A percentile compares a stretch with the other conserved stretches of the same genome.
phyloP scores from a whole-genome alignment of 1,140 invertebrate genomes.

The Procambarus virginalis region DNA sequence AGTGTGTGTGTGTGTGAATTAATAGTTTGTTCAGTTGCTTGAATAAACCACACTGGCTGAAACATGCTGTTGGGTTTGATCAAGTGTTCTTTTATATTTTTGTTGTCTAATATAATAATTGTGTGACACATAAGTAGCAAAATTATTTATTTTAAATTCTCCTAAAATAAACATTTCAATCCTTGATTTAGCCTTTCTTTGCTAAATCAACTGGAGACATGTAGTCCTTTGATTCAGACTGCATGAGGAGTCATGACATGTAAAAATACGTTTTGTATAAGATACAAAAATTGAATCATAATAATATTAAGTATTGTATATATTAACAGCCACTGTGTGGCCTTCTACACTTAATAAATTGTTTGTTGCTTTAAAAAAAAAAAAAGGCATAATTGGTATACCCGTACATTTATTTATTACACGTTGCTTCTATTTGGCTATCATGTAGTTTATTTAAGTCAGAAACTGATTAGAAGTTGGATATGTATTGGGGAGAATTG shows the following conservation, averaged over 20 bases:
- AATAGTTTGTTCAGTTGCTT: background rate
- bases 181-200: background rate
- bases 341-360: background rate
- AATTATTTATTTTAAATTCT: background rate
- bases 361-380: background rate
- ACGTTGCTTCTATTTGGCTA: background rate
- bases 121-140: background rate
- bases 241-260: background rate
- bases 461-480: background rate
- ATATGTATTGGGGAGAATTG: too few relatives aligned
- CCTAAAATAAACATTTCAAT: background rate
- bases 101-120: background rate
- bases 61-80: background rate
- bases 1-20: background rate
- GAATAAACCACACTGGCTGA: background rate
- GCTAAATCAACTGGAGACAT: background rate
- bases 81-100: background rate
- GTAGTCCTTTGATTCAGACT: background rate
- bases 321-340: conserved; percentile 5
- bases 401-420: background rate
- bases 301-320: background rate
- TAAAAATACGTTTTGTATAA: background rate
- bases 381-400: background rate
- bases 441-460: background rate
- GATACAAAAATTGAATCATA: background rate